Evolutionary conservation across 2,113 vertebrate species (phyloP).

Genomic region (Dicaeum eximium): DNA sequence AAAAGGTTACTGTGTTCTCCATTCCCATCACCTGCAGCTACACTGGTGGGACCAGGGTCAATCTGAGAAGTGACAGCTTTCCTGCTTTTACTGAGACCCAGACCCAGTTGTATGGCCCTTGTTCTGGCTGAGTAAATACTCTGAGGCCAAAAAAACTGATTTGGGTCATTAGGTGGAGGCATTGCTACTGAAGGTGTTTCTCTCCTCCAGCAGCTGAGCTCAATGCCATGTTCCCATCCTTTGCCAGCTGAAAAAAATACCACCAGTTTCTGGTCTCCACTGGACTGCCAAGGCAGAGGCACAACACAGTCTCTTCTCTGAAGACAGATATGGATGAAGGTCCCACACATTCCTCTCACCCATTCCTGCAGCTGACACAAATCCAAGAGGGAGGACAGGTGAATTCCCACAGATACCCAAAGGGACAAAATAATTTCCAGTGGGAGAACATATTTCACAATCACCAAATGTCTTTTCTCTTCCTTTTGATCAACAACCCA

Average conservation of each 20-base stretch:
- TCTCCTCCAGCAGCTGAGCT: not conserved
- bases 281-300: not conserved
- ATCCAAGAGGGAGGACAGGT: not conserved
- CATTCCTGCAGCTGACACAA: not conserved
- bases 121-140: not conserved
- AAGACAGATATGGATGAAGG: not conserved
- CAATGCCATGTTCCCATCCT: not conserved
- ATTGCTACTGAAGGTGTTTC: not conserved
- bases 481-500: not conserved
- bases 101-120: not conserved
- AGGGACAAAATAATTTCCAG: not conserved
- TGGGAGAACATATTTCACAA: not conserved
- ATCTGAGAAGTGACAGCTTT: not conserved
- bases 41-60: not conserved
- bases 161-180: not conserved
- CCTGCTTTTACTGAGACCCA: not conserved
- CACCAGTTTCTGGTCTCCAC: not conserved
- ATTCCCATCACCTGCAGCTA: not conserved
- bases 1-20: not conserved
- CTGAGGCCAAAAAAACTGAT: not conserved
- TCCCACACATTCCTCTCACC: not conserved
- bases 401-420: not conserved
- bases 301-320: not conserved
- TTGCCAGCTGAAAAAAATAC: not conserved
- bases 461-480: not conserved